phyloP scores from a whole-genome alignment of 2,888 invertebrate species.

The Toxonevra muliebris region DNA sequence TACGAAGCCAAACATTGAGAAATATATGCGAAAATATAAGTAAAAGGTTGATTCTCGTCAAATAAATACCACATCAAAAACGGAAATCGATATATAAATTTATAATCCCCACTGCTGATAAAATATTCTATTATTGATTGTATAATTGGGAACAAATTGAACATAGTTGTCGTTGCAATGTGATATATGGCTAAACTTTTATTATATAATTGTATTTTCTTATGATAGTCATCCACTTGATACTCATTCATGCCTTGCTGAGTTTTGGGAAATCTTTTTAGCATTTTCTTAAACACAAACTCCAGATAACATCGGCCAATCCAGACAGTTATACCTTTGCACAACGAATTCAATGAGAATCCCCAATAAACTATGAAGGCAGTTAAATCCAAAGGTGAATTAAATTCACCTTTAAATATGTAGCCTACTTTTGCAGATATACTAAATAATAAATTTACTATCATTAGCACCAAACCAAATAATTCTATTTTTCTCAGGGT shows the following conservation, averaged over 20 bases:
- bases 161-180: slow-evolving; percentile 38
- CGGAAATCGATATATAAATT: slow-evolving; percentile 36
- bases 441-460: background rate
- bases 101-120: background rate
- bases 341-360: slow-evolving; percentile 3
- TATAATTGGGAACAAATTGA: slow-evolving; percentile 39
- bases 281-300: slow-evolving; percentile 30
- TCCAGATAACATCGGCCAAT: slow-evolving; percentile 5
- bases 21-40: slow-evolving; percentile 34
- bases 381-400: slow-evolving; percentile 1
- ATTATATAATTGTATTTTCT: slow-evolving; percentile 30
- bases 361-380: slow-evolving; percentile 8
- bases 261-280: slow-evolving; percentile 37
- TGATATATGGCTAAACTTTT: slow-evolving; percentile 36
- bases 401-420: background rate
- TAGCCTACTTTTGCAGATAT: background rate
- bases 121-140: slow-evolving; percentile 39
- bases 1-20: slow-evolving; percentile 35
- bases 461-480: background rate
- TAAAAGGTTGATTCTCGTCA: slow-evolving; percentile 5
- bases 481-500: background rate
- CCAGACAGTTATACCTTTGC: slow-evolving; percentile 5
- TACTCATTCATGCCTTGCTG: slow-evolving; percentile 22
- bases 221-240: slow-evolving; percentile 34
- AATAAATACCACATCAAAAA: slow-evolving; percentile 40